A percentile compares a stretch with the other conserved stretches of the same genome.
These are phyloP conservation scores for Chaetophractus vellerosus DNA, from an alignment of 2,797 vertebrate genomes.

Conservation along the genomic window DNA sequence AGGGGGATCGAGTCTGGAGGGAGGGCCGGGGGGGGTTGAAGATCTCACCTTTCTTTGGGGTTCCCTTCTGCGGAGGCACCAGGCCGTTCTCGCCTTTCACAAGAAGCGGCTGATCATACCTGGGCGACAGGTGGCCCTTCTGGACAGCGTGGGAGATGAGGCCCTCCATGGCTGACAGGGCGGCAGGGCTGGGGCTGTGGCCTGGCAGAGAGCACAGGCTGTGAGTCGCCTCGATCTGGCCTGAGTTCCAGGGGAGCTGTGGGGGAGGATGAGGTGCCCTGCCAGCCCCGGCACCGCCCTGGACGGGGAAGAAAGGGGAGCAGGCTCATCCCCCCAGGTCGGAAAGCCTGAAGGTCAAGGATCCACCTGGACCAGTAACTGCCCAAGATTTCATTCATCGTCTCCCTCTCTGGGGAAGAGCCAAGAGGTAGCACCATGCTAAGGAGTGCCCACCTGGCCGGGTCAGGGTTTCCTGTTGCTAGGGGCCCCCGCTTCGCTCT, in stretches of 20 bases:
- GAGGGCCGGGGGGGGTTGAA: not conserved
- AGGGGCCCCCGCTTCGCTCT: not conserved
- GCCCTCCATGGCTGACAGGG: slow-evolving; percentile 85
- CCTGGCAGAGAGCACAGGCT: slow-evolving; percentile 84
- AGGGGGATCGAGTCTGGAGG: not conserved
- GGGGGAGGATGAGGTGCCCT: not conserved
- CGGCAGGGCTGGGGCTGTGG: slow-evolving; percentile 85
- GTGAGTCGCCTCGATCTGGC: not conserved
- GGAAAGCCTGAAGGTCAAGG: not conserved
- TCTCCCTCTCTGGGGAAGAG: not conserved
- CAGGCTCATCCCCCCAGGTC: not conserved
- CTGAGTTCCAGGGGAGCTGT: not conserved
- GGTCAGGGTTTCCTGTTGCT: not conserved
- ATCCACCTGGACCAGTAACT: not conserved
- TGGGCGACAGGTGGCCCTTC: slow-evolving; percentile 81
- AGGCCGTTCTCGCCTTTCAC: slow-evolving; percentile 73
- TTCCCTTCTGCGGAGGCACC: not conserved
- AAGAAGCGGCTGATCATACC: slow-evolving; percentile 80
- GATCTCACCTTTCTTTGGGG: slow-evolving; percentile 69
- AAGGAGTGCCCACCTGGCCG: not conserved
- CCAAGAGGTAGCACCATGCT: too few relatives aligned
- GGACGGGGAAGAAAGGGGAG: not conserved
- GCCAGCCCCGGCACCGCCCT: not conserved
- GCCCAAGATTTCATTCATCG: too few relatives aligned
- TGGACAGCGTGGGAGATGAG: slow-evolving; percentile 88